Base-by-base conservation (phyloP, 1,140 invertebrate genomes). In the Samia ricini region DNA sequence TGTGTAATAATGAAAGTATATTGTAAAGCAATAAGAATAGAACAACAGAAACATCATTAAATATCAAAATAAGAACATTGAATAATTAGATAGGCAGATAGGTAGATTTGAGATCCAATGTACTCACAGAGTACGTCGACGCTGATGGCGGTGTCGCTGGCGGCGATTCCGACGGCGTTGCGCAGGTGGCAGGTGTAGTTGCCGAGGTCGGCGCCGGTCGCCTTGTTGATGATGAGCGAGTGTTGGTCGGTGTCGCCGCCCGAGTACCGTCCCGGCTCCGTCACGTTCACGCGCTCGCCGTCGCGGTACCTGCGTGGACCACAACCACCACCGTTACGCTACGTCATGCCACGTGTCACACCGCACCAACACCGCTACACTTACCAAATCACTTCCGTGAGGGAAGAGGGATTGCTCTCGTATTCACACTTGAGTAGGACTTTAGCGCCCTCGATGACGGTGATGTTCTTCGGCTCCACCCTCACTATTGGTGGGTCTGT, bases 401-500 rank as follows among this genome's bases (percentile, higher is more conserved):
- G 87, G 12, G 93, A 92, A 5, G 94, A 93, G 1, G 96, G 96
- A 89, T 98, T 97, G 50, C 96, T 95, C 61, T 95, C 93, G 84
- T 96, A 97, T 61, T 94, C 93, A 80, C 96, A 97, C 71, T 94
- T 93, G 12, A 98, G 90, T 29, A 95, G 86, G 56, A 96, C 91
- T 71, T 95, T 93, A 33, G 92, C 92, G 10, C 94, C 94, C 84
- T 97, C 96, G 68, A 96, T 95, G 1, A 95, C 94, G 0, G 95
- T 95, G 59, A 96, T 92, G 76, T 96, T 95, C 3, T 90, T 90
- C 5, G 96, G 95, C 29, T 87, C 92, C 15, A 97, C 93, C 42
- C 88, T 91, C 0, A 97, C 94, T 56, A 96, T 94, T 15, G 96
- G 96, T 1, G 95, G 95, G 93, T 97, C 96, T 98, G 91, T 21